A percentile compares a stretch with the other conserved stretches of the same genome.
phyloP scores from a whole-genome alignment of 2,113 vertebrate genomes.

The Myodes glareolus region DNA sequence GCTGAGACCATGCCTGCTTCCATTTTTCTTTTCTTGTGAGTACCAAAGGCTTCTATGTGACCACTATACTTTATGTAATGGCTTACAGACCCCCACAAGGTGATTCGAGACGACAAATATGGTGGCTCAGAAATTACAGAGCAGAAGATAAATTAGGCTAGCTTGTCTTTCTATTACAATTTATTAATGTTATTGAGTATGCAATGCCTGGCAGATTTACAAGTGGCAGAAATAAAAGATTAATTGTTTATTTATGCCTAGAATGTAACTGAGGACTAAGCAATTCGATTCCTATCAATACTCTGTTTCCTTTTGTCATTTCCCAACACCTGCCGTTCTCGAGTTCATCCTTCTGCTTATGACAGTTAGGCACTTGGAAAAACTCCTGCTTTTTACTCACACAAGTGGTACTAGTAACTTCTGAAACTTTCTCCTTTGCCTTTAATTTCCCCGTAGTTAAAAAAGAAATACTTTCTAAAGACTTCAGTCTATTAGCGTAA shows the following conservation, averaged over 20 bases:
- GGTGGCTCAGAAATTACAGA: neutral
- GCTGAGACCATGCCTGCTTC: rapidly evolving
- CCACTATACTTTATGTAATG: neutral
- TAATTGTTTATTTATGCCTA: conserved; percentile 72
- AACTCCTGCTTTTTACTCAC: neutral
- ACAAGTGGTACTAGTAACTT: conserved; percentile 17
- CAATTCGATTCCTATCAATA: conserved; percentile 71
- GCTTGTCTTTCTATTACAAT: conserved; percentile 35
- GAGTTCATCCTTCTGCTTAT: conserved; percentile 55
- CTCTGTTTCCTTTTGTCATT: conserved; percentile 70
- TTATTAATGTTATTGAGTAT: conserved; percentile 54
- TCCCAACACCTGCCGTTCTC: conserved; percentile 36
- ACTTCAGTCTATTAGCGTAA: neutral
- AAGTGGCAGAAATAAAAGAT: conserved; percentile 69
- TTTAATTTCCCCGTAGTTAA: neutral
- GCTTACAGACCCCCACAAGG: neutral
- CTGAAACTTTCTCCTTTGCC: conserved; percentile 17
- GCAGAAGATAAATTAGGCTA: neutral
- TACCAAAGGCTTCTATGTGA: neutral
- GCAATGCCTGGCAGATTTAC: conserved; percentile 44
- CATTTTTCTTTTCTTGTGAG: neutral
- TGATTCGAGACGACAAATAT: neutral
- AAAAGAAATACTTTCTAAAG: neutral
- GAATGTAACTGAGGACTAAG: conserved; percentile 47
- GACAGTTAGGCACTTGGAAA: conserved; percentile 51